Conservation (phyloP, 2,113 vertebrate genomes). For the Accipiter cooperii region DNA sequence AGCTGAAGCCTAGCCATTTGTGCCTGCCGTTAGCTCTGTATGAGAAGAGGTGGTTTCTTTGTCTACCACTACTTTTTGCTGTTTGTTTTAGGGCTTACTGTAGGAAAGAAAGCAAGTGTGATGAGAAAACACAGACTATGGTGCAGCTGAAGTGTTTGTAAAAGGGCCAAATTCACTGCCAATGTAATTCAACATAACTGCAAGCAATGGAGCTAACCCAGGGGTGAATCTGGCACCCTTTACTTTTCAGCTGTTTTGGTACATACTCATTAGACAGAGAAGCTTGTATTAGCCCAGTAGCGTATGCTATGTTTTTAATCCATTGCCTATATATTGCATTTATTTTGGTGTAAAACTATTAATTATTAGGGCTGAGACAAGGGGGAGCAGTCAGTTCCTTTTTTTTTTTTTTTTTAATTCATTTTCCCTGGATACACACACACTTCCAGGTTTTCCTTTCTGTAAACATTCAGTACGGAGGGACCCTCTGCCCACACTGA, state of each 20-base stretch:
- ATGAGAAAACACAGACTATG: background rate
- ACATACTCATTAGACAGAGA: background rate
- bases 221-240: background rate
- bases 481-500: background rate
- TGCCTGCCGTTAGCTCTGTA: background rate
- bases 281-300: background rate
- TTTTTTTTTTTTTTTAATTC: background rate
- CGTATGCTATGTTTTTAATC: background rate
- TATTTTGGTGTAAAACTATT: background rate
- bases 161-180: background rate
- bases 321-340: background rate
- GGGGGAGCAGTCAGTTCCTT: background rate
- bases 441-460: background rate
- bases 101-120: background rate
- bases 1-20: background rate
- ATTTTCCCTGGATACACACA: background rate
- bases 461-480: background rate
- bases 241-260: background rate
- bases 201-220: background rate
- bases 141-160: background rate
- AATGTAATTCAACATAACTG: slow-evolving; percentile 1
- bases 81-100: background rate
- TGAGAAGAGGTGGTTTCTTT: background rate
- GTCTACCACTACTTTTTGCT: background rate
- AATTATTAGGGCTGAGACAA: background rate